These are phyloP conservation scores for Drosophila birchii DNA, from an alignment of 2,888 invertebrate genomes.

Conservation along the genomic window DNA sequence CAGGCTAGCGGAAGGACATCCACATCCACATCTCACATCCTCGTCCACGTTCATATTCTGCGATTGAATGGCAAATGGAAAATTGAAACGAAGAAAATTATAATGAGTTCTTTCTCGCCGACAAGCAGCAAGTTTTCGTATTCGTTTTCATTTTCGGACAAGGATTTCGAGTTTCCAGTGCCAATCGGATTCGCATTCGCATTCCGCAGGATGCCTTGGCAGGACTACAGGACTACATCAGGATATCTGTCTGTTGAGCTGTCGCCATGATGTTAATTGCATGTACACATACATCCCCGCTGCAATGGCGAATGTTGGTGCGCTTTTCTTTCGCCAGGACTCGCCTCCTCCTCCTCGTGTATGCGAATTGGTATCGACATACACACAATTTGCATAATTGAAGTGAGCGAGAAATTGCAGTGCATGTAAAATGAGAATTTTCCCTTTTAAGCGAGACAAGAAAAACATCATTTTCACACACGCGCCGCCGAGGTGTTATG, in stretches of 20 bases:
- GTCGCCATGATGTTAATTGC: constrained; percentile 65
- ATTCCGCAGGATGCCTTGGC: constrained; percentile 21
- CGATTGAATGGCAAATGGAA: constrained; percentile 59
- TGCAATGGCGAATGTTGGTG: constrained; percentile 42
- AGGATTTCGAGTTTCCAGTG: constrained; percentile 26
- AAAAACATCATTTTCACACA: constrained; percentile 54
- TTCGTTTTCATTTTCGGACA: constrained; percentile 26
- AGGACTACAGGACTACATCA: constrained; percentile 27
- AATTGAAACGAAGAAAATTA: constrained; percentile 60
- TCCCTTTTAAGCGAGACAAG: constrained; percentile 49
- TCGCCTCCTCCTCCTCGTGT: background rate
- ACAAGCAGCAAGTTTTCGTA: constrained; percentile 26
- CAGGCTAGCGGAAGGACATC: constrained; percentile 21
- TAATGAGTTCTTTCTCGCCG: constrained; percentile 62
- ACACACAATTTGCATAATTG: constrained; percentile 77
- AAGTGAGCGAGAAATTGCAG: constrained; percentile 76
- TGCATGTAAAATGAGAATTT: constrained; percentile 72
- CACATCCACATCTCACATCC: constrained; percentile 22
- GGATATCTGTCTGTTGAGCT: constrained; percentile 44
- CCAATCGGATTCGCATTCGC: constrained; percentile 3
- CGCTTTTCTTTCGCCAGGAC: constrained; percentile 53
- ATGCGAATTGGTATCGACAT: constrained; percentile 73
- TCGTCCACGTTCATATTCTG: constrained; percentile 31
- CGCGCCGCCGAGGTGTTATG: constrained; percentile 25
- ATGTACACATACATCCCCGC: constrained; percentile 65